Evolutionary conservation across 2,113 vertebrate genomes (phyloP), one percentile per base, ranked within the genome.

Genomic region (Pogona vitticeps): DNA sequence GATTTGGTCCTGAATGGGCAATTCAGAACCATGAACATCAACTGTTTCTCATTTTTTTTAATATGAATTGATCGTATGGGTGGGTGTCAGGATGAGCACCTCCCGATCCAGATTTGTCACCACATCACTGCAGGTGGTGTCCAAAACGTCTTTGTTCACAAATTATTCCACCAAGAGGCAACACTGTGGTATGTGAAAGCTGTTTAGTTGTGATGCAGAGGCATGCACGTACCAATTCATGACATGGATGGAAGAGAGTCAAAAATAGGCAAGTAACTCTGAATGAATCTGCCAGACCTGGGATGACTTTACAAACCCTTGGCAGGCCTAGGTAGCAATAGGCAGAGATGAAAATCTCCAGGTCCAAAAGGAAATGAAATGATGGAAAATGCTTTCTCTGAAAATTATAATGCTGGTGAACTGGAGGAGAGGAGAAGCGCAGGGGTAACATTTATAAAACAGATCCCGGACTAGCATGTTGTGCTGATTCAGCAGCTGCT

Each of bases 401-500:
- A 88, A 93, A 95, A 94, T 91, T 82, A 88, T 90, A 88, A 85
- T 90, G 91, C 91, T 93, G 94, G 89, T 94, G 86, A 90, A 87
- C 93, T 91, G 79, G 17, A 42, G 86, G 89, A 70, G 83, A 80
- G 83, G 23, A 80, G 20, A 7, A 63, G 80, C 23, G 6, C 40
- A 17, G 31, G 31, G 72, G 38, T 26, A 33, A 17, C 13, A 10
- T 65, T 26, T 46, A 86, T 82, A 91, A 31, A 42, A 90, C 86
- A 89, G 86, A 77, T 87, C 91, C 93, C 81, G 87, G 88, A 95
- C 91, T 94, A 46, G n/a, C 21, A 85, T 86, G 88, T 80, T 92
- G 67, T 95, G 96, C 96, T 96, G 96, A 97, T 93, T 96, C 95
- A 96, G 95, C 82, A 33, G 92, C 56, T 93, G 92, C 85, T 88